These are phyloP conservation scores for Agonopterix arenella DNA, from an alignment of 2,888 invertebrate species.

Conservation along the genomic window DNA sequence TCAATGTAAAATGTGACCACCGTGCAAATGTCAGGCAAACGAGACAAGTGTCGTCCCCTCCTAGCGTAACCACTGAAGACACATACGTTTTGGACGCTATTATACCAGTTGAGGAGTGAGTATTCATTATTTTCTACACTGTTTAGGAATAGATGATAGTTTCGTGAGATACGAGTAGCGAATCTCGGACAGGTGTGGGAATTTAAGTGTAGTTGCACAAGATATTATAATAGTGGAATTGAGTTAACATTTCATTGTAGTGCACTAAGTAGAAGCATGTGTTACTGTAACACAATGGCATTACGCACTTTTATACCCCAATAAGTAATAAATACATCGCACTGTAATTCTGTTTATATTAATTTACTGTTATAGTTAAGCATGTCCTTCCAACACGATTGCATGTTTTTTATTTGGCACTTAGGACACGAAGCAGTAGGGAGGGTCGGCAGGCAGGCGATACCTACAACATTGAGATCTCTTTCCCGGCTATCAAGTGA, in stretches of 20 bases:
- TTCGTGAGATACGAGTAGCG: not conserved
- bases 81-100: conserved; percentile 89
- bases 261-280: conserved; percentile 20
- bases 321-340: not conserved
- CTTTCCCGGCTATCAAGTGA: conserved; percentile 96
- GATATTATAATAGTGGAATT: conserved; percentile 3
- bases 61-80: conserved; percentile 82
- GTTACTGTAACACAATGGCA: conserved; percentile 14
- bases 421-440: conserved; percentile 82
- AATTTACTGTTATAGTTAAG: conserved; percentile 22
- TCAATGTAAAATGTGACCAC: conserved; percentile 94
- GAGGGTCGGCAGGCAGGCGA: conserved; percentile 92
- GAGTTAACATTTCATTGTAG: conserved; percentile 10
- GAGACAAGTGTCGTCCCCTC: conserved; percentile 75
- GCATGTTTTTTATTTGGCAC: conserved; percentile 74
- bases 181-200: conserved; percentile 15
- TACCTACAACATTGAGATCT: conserved; percentile 93
- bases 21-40: conserved; percentile 80
- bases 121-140: conserved; percentile 21
- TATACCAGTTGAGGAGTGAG: conserved; percentile 92
- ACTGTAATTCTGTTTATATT: conserved; percentile 10
- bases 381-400: conserved; percentile 68
- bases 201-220: conserved; percentile 14
- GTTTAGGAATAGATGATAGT: not conserved
- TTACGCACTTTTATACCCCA: conserved; percentile 4